Evolutionary conservation across 2,113 vertebrate species (phyloP), one percentile per base, ranked within the genome.

Genomic region (Motacilla tschutschensis): DNA sequence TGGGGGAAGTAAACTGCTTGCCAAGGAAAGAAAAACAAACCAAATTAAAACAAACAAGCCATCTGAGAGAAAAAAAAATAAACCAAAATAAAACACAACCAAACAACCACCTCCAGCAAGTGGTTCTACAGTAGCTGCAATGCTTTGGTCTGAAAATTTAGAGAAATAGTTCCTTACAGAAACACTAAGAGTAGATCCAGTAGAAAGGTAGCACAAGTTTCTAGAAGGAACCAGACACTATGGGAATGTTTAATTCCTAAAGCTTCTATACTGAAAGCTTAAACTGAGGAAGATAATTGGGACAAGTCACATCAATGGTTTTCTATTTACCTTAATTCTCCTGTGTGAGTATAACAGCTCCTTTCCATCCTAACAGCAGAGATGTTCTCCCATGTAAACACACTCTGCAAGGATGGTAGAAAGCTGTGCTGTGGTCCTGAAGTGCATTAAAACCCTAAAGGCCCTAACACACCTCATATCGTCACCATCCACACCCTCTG

Each of bases 391-490:
- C 1, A 20, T 6, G 2, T 25, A 35, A 59, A 4, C 31, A 47
- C 6, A 7, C 5, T 55, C 20, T 25, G 18, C 3, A 81, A 86
- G 71, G 15, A 20, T 3, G 3, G 36, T 9, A 67, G 5, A 67
- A 72, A 16, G 1, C 4, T 29, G 0, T 2, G 0, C 0, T 38
- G 3, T 26, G 17, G 2, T 20, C 9, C 33, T 67, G 22, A 80
- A 80, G 19, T 35, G 20, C 25, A 64, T 44, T 55, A 70, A 79
- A 79, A 24, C 17, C 29, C 62, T 58, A 85, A 59, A 4, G 36
- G 21, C 28, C 19, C 9, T 55, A 13, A 57, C 5, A 6, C 66
- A 41, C 5, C 25, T 60, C 62, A 60, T 6, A 10, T 67, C 31
- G 28, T n/a, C 24, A 75, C 41, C 22, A 48, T 17, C 22, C 38